Evolutionary conservation across 2,888 invertebrate species (phyloP).

Genomic region (Halocaridina rubra): DNA sequence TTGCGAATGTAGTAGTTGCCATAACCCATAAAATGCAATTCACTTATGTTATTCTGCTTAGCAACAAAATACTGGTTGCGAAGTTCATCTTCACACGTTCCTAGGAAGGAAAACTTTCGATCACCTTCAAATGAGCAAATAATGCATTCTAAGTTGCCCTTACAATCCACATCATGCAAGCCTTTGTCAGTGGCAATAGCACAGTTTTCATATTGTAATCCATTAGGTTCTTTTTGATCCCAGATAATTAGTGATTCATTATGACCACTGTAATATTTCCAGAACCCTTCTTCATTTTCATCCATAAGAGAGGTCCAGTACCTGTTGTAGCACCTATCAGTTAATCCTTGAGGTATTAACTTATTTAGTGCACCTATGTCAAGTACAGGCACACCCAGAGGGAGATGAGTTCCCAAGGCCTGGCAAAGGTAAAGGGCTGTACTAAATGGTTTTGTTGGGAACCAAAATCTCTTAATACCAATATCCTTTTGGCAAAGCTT

Average conservation of each 20-base stretch:
- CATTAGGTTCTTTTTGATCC: constrained; percentile 60
- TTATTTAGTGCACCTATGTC: constrained; percentile 16
- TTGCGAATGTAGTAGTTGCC: constrained; percentile 50
- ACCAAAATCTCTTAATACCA: constrained; percentile 43
- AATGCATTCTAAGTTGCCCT: constrained; percentile 39
- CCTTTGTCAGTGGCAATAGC: constrained; percentile 37
- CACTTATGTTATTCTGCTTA: constrained; percentile 41
- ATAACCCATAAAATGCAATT: constrained; percentile 52
- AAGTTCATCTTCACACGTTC: constrained; percentile 56
- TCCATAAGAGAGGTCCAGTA: constrained; percentile 44
- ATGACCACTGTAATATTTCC: constrained; percentile 26
- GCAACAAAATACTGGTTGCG: constrained; percentile 59
- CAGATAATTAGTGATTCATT: constrained; percentile 21
- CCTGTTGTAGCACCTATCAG: constrained; percentile 31
- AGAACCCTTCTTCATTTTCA: constrained; percentile 29
- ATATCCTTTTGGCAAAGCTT: constrained; percentile 37
- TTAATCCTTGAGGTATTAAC: neutral
- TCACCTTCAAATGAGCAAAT: constrained; percentile 49
- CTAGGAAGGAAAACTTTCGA: constrained; percentile 50
- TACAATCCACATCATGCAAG: constrained; percentile 53
- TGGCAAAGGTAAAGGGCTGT: constrained; percentile 51
- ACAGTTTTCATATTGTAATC: constrained; percentile 59
- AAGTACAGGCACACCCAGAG: constrained; percentile 10
- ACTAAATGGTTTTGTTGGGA: constrained; percentile 6
- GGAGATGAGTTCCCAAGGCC: constrained; percentile 54